phyloP scores from a whole-genome alignment of 2,113 vertebrate genomes.

The Cricetomys ansorgei region DNA sequence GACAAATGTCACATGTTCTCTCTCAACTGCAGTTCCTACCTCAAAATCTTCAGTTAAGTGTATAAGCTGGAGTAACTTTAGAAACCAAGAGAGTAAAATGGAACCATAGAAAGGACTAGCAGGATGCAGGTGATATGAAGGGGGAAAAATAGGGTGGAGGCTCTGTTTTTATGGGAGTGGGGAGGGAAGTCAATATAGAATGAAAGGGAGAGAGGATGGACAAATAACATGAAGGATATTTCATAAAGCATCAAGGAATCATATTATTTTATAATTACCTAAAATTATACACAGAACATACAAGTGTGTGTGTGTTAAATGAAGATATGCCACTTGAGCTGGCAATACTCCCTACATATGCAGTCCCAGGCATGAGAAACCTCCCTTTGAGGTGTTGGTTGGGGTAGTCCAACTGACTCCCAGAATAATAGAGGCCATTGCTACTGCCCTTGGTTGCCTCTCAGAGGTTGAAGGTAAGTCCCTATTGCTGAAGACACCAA shows the following conservation, averaged over 20 bases:
- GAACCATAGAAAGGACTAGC: not conserved
- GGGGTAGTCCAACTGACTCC: not conserved
- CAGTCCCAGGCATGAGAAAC: not conserved
- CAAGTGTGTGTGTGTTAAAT: not conserved
- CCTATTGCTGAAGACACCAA: not conserved
- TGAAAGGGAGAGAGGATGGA: not conserved
- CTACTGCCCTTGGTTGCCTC: not conserved
- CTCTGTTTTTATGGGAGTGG: not conserved
- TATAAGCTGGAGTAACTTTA: not conserved
- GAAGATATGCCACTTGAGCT: not conserved
- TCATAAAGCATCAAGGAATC: not conserved
- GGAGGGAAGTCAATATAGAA: not conserved
- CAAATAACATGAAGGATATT: not conserved
- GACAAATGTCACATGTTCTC: not conserved
- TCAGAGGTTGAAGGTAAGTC: not conserved
- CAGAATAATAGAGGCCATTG: not conserved
- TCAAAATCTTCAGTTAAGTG: not conserved
- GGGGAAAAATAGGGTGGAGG: not conserved
- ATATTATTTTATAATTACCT: not conserved
- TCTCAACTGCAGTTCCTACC: not conserved
- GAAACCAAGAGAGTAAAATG: not conserved
- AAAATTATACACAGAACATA: not conserved
- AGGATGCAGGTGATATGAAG: not conserved
- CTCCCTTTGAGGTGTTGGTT: not conserved
- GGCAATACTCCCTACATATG: not conserved